phyloP scores from a whole-genome alignment of 2,888 invertebrate genomes.

The Sinopyrophorus schimmeli region DNA sequence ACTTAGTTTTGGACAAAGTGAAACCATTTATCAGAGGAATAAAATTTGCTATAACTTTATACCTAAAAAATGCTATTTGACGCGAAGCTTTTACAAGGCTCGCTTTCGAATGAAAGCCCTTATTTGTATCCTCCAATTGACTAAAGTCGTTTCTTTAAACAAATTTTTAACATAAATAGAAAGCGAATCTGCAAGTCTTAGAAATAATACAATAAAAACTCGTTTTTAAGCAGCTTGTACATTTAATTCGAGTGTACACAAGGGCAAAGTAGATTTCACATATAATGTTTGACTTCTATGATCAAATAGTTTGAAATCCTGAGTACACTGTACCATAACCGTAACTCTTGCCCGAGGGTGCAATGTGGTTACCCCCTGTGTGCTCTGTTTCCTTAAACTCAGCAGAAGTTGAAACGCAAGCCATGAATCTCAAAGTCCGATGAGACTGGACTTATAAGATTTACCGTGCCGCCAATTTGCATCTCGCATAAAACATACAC shows the following conservation, averaged over 20 bases:
- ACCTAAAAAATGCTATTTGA: slow-evolving; percentile 10
- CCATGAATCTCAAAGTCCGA: slow-evolving; percentile 31
- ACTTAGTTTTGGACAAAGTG: slow-evolving; percentile 9
- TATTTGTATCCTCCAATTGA: slow-evolving; percentile 27
- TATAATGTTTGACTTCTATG: slow-evolving; percentile 25
- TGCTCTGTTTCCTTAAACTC: slow-evolving; percentile 29
- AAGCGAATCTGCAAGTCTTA: too few species aligned
- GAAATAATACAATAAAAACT: too few species aligned
- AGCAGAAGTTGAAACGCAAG: slow-evolving; percentile 25
- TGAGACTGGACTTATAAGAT: slow-evolving; percentile 22
- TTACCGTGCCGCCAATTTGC: slow-evolving; percentile 10
- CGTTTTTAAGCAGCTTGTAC: too few species aligned
- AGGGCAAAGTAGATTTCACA: slow-evolving; percentile 9
- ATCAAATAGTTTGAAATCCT: slow-evolving; percentile 25
- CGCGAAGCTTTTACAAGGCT: slow-evolving; percentile 4
- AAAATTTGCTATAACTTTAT: slow-evolving; percentile 6
- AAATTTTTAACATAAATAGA: too few species aligned
- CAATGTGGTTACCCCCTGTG: slow-evolving; percentile 32
- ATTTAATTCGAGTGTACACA: too few species aligned
- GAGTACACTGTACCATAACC: slow-evolving; percentile 18
- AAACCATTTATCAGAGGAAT: slow-evolving; percentile 13
- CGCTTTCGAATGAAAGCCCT: slow-evolving; percentile 14
- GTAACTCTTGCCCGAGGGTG: slow-evolving; percentile 30
- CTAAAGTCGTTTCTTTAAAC: too few species aligned
- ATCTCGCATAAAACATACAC: slow-evolving; percentile 8